Evolutionary conservation across 2,113 vertebrate species (phyloP).

Genomic region (Pavo muticus): DNA sequence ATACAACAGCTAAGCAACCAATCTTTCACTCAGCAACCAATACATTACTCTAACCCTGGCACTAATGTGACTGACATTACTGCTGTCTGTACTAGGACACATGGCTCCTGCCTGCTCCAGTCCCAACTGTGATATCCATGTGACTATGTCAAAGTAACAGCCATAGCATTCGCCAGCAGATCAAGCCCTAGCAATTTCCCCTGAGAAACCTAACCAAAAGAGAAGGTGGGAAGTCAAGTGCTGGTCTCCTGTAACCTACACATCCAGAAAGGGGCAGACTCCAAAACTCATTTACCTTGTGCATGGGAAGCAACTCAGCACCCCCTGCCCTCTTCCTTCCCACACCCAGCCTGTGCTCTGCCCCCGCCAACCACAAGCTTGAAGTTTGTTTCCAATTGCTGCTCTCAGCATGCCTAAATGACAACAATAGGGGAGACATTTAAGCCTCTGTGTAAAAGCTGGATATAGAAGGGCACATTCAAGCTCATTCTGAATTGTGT

Average conservation of each 20-base stretch:
- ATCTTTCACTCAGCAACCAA: not conserved
- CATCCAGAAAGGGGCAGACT: not conserved
- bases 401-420: not conserved
- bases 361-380: not conserved
- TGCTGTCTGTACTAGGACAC: not conserved
- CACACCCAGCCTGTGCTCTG: not conserved
- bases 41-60: not conserved
- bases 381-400: not conserved
- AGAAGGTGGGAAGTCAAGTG: not conserved
- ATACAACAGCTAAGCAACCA: not conserved
- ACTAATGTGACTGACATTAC: not conserved
- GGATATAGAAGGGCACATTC: not conserved
- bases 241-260: not conserved
- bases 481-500: not conserved
- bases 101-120: not conserved
- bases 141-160: not conserved
- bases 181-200: not conserved
- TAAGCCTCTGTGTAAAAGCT: not conserved
- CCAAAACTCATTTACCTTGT: not conserved
- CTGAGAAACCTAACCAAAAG: not conserved
- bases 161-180: not conserved
- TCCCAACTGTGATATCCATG: not conserved
- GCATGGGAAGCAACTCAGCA: fast-evolving
- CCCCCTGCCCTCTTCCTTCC: not conserved
- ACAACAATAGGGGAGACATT: not conserved